These are phyloP conservation scores for Cynodonichthys magdalenae DNA, from an alignment of 2,797 vertebrate species.

Conservation along the genomic window DNA sequence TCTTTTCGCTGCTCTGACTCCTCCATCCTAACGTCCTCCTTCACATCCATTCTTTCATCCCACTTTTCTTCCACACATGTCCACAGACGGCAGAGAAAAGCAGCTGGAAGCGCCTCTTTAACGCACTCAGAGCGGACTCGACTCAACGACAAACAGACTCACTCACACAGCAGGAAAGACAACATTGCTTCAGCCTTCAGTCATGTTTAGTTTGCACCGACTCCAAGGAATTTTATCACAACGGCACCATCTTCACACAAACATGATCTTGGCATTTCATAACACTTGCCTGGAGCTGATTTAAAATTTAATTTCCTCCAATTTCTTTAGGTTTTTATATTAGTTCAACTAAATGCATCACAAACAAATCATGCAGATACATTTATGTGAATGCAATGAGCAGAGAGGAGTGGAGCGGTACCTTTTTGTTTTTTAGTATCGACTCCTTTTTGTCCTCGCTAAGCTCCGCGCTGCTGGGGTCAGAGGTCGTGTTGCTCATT, in stretches of 20 bases:
- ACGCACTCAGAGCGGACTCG: not conserved
- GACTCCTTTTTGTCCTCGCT: constrained; percentile 40
- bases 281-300: not conserved
- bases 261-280: not conserved
- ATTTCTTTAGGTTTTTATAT: not conserved
- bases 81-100: constrained; percentile 24
- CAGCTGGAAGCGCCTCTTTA: not conserved
- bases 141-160: not conserved
- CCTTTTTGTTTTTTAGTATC: constrained; percentile 46
- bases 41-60: constrained; percentile 12
- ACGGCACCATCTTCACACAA: not conserved
- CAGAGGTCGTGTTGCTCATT: constrained; percentile 37
- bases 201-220: constrained; percentile 4
- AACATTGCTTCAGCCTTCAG: constrained; percentile 39
- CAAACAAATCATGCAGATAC: not conserved
- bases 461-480: constrained; percentile 36
- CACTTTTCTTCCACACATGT: not conserved
- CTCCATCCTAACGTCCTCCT: constrained; percentile 11
- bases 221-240: constrained; percentile 6
- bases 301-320: not conserved
- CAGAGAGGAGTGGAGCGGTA: constrained; percentile 18
- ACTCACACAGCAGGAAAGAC: constrained; percentile 49
- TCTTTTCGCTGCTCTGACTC: not conserved
- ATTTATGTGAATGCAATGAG: not conserved
- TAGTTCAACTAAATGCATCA: not conserved